Conservation (phyloP, 2,888 invertebrate species). For the Agonopterix heracliana region DNA sequence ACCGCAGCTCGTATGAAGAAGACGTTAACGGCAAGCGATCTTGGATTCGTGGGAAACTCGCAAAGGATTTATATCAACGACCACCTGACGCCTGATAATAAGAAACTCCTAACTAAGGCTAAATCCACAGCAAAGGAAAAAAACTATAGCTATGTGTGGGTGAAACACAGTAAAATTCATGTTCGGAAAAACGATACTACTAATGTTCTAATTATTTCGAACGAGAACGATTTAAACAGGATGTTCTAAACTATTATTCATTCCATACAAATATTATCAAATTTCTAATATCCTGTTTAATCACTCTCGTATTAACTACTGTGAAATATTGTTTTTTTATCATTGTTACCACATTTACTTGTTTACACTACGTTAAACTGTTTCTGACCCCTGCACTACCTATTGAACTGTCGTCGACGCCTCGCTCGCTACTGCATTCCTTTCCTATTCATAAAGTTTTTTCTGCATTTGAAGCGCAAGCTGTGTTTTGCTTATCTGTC, state of each 20-base stretch:
- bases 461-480: too few species aligned
- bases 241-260: not conserved
- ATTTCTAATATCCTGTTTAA: too few species aligned
- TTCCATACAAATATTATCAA: not conserved
- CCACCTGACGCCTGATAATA: constrained; percentile 4
- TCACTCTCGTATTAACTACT: too few species aligned
- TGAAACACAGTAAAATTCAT: constrained; percentile 12
- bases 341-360: too few species aligned
- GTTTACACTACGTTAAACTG: too few species aligned
- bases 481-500: too few species aligned
- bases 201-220: not conserved
- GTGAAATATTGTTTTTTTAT: too few species aligned
- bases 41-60: not conserved
- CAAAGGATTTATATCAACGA: not conserved
- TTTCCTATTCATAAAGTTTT: too few species aligned
- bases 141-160: constrained; percentile 7
- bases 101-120: constrained; percentile 5
- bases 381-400: too few species aligned
- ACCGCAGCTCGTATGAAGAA: constrained; percentile 7
- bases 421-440: too few species aligned
- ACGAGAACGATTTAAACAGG: constrained; percentile 1
- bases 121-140: constrained; percentile 9
- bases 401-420: too few species aligned
- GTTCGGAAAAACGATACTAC: constrained; percentile 11
- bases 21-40: not conserved